These are phyloP conservation scores for Anoplius nigerrimus DNA, from an alignment of 2,888 invertebrate genomes.

Conservation along the genomic window DNA sequence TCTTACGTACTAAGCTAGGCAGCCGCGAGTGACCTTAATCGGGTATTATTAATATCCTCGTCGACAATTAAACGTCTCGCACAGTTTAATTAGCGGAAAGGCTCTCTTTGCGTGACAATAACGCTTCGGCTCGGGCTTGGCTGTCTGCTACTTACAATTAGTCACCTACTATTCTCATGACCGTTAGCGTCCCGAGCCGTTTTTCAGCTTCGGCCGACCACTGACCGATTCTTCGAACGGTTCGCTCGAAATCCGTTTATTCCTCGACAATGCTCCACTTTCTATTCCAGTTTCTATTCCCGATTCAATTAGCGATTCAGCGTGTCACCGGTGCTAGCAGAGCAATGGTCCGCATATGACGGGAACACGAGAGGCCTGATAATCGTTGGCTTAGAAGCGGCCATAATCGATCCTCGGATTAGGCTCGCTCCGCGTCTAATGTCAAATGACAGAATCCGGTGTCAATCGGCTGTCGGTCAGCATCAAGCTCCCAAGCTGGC, in stretches of 20 bases:
- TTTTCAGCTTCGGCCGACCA: no score
- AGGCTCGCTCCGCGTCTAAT: constrained; percentile 29
- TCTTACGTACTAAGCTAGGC: not conserved
- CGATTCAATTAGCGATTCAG: no score
- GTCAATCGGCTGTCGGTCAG: constrained; percentile 5
- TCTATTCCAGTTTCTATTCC: no score
- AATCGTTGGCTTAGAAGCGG: constrained; percentile 19
- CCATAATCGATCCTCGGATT: constrained; percentile 39
- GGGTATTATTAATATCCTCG: not conserved
- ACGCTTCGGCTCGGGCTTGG: not conserved
- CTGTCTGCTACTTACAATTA: no score
- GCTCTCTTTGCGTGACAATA: not conserved
- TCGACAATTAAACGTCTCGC: not conserved
- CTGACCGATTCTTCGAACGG: no score
- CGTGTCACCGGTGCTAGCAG: not conserved
- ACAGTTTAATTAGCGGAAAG: no score
- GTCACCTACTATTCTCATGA: not conserved
- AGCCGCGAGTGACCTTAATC: constrained; percentile 25
- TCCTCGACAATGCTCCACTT: no score
- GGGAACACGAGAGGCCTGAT: constrained; percentile 22
- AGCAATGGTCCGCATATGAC: constrained; percentile 2
- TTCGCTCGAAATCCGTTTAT: no score
- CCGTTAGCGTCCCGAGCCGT: not conserved
- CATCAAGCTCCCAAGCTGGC: not conserved
- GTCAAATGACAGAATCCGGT: constrained; percentile 16